Evolutionary conservation across 2,113 vertebrate species (phyloP).

Genomic region (Macrotis lagotis): DNA sequence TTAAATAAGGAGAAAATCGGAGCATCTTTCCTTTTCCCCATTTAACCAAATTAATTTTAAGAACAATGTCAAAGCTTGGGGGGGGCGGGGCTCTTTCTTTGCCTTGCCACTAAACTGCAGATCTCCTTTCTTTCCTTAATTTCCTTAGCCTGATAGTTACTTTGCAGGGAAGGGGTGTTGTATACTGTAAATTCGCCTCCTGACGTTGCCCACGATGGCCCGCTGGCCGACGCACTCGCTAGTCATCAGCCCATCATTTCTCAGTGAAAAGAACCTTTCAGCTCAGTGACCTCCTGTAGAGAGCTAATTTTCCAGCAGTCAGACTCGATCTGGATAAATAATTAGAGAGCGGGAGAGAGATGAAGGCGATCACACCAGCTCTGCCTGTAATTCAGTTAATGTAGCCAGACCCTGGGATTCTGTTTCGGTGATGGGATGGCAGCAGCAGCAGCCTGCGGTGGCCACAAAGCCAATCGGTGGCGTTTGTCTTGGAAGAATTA

Average conservation of each 20-base stretch:
- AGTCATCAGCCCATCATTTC: conserved; percentile 83
- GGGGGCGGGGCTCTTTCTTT: neutral
- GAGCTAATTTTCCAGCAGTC: conserved; percentile 90
- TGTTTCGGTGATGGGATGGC: conserved; percentile 40
- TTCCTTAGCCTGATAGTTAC: conserved; percentile 57
- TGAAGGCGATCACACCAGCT: conserved; percentile 78
- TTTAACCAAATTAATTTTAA: conserved; percentile 54
- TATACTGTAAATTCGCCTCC: conserved; percentile 73
- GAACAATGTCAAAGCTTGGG: neutral
- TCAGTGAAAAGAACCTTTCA: conserved; percentile 87
- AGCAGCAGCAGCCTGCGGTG: neutral
- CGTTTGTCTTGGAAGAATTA: conserved; percentile 83
- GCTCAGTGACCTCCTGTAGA: conserved; percentile 86
- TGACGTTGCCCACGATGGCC: conserved; percentile 76
- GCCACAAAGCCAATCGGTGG: conserved; percentile 83
- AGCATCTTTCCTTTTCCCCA: neutral
- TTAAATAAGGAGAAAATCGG: conserved; percentile 42
- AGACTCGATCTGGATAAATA: conserved; percentile 88
- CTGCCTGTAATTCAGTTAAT: conserved; percentile 82
- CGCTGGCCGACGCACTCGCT: conserved; percentile 67
- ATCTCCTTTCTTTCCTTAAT: neutral
- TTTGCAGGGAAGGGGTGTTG: conserved; percentile 57
- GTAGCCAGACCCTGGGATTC: conserved; percentile 79
- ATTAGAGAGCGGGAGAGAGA: conserved; percentile 83
- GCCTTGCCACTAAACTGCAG: neutral